Percentiles rank a stretch among this genome's conserved stretches.
Evolutionary conservation across 2,113 vertebrate genomes (phyloP).

Genomic region (Rhinolophus ferrumequinum): DNA sequence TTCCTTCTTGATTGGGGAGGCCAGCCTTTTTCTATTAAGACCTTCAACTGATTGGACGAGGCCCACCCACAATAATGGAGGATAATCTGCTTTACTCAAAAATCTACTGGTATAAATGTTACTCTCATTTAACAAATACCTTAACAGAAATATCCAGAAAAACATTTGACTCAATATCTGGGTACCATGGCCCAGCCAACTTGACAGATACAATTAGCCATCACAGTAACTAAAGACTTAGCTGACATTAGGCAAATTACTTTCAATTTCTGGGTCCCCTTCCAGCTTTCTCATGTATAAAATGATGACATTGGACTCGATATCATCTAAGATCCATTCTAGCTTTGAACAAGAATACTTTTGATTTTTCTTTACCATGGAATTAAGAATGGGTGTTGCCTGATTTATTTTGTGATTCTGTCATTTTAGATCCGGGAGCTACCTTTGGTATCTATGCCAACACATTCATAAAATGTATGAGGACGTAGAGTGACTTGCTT

Average conservation of each 20-base stretch:
- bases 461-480: background rate
- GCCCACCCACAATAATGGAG: background rate
- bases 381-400: background rate
- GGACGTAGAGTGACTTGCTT: background rate
- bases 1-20: background rate
- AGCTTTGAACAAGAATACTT: background rate
- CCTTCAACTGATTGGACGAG: background rate
- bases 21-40: background rate
- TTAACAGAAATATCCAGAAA: background rate
- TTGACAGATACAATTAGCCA: background rate
- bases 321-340: background rate
- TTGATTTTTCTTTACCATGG: background rate
- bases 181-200: background rate
- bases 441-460: background rate
- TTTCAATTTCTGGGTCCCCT: background rate
- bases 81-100: background rate
- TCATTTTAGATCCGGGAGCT: background rate
- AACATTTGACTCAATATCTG: background rate
- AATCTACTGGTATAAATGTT: background rate
- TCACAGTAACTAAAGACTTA: background rate
- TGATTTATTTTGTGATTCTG: background rate
- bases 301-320: background rate
- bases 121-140: background rate
- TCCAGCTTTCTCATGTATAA: background rate
- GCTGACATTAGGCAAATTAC: background rate